Base-by-base conservation (phyloP, 2,113 vertebrate species). In the Chamaea fasciata region DNA sequence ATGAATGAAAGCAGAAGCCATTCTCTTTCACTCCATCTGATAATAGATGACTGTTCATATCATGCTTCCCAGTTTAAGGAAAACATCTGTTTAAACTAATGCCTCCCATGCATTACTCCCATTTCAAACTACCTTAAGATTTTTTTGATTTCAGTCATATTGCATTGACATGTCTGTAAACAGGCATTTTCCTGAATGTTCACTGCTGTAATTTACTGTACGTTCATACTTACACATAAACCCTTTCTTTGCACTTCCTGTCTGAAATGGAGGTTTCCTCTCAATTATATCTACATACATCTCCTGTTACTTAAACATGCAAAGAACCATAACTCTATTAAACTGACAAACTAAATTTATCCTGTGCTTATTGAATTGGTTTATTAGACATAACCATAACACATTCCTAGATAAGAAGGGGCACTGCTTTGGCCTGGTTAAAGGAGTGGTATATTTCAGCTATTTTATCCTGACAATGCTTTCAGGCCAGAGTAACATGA, bases 341-440 rank as follows among this genome's bases (percentile, higher is more conserved):
- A 95, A 88, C 60, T 92, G 93, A 97, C 92, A 96, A 94, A 69
- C 78, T 91, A 53, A 78, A 92, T 95, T 93, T 95, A 95, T 93
- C 85, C 80, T 55, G 41, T 84, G 71, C 78, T 86, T 96, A 94
- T 82, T 96, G 89, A 91, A 90, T 77, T 91, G 92, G 57, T 63
- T 95, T 91, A 96, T 97, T 95, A 93, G 92, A 96, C 93, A 89
- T 93, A 96, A 96, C 83, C 80, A 96, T 93, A 96, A 96, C 93
- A 96, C 93, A 95, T 96, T 97, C 93, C 94, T 91, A 96, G 97
- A 97, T 97, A 97, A 97, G 92, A 93, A 92, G 47, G 46, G 83
- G 74, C 47, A 93, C 85, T 91, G 74, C 56, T 77, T 96, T 89
- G 94, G 74, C 74, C 74, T 74, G 53, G 52, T 89, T 90, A 73